A percentile compares a stretch with the other conserved stretches of the same genome.
Conservation (phyloP, 2,888 invertebrate species). For the Eurois occulta region DNA sequence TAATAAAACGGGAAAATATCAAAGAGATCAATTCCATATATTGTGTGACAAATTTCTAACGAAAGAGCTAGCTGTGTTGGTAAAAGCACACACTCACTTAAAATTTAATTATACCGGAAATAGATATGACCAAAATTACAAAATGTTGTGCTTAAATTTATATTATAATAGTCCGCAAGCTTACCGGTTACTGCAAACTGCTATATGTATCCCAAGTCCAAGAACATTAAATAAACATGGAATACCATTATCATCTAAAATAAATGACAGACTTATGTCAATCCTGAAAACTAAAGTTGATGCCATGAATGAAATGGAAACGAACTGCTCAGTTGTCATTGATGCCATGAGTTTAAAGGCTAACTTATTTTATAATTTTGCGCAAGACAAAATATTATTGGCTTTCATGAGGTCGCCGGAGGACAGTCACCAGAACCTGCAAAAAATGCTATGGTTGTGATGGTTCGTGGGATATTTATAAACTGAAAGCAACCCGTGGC, state of each 20-base stretch:
- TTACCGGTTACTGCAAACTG: slow-evolving; percentile 54
- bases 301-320: slow-evolving; percentile 57
- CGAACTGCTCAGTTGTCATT: slow-evolving; percentile 53
- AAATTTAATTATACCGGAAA: slow-evolving; percentile 43
- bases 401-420: slow-evolving; percentile 66
- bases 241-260: slow-evolving; percentile 55
- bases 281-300: slow-evolving; percentile 45
- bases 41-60: background rate
- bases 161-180: slow-evolving; percentile 60
- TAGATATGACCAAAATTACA: slow-evolving; percentile 43
- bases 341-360: slow-evolving; percentile 58
- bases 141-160: slow-evolving; percentile 61
- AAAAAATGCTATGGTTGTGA: slow-evolving; percentile 59
- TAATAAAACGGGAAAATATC: background rate
- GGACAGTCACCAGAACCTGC: slow-evolving; percentile 58
- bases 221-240: slow-evolving; percentile 16
- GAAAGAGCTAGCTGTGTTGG: background rate
- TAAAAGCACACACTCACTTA: slow-evolving; percentile 20
- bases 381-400: slow-evolving; percentile 62
- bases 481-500: slow-evolving; percentile 63
- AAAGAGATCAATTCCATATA: background rate
- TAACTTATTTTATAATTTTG: slow-evolving; percentile 60
- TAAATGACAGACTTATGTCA: slow-evolving; percentile 51
- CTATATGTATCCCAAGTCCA: slow-evolving; percentile 50
- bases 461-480: slow-evolving; percentile 60